Percentiles rank a stretch among this genome's conserved stretches.
Evolutionary conservation across 2,113 vertebrate species (phyloP).

Genomic region (Rhadina sibilatrix): DNA sequence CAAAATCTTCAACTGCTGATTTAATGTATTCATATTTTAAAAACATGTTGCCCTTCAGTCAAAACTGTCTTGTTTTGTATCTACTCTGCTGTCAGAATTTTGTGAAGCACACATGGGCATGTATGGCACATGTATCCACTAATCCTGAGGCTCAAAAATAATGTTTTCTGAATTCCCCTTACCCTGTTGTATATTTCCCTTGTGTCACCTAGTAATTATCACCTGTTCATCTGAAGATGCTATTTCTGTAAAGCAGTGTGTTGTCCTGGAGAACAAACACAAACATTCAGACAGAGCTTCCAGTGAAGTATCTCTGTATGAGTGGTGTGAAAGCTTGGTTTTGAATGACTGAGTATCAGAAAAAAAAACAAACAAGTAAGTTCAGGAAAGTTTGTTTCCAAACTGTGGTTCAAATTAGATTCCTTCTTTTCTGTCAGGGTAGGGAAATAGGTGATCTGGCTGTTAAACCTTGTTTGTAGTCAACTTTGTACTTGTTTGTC

Average conservation of each 20-base stretch:
- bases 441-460: background rate
- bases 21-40: background rate
- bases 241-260: background rate
- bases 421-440: background rate
- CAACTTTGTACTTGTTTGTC: too few relatives aligned
- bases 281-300: background rate
- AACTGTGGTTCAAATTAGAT: background rate
- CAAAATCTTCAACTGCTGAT: background rate
- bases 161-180: background rate
- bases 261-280: background rate
- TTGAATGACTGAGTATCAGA: background rate
- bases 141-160: background rate
- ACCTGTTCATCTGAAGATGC: background rate
- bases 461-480: background rate
- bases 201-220: background rate
- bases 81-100: background rate
- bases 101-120: fast-evolving
- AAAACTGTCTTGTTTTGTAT: background rate
- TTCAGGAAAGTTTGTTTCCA: background rate
- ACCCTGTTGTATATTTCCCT: background rate
- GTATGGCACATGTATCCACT: background rate
- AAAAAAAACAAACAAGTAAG: background rate
- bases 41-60: background rate
- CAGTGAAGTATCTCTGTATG: background rate
- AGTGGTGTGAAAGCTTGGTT: background rate